Base-by-base conservation (phyloP, 2,113 vertebrate genomes). In the Erinaceus europaeus region DNA sequence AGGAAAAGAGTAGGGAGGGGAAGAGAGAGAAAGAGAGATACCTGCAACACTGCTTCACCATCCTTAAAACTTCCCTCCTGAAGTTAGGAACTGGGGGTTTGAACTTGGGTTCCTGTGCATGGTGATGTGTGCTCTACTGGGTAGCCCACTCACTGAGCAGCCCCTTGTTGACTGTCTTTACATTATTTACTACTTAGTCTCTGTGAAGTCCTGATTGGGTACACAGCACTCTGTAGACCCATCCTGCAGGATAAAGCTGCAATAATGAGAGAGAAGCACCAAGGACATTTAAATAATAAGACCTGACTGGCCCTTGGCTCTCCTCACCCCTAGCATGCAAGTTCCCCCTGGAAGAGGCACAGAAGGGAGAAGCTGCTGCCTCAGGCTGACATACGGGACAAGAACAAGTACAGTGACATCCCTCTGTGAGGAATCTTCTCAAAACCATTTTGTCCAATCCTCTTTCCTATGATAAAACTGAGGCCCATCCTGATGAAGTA, bases 141-240 rank as follows among this genome's bases (percentile, higher is more conserved):
- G n/a, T n/a, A n/a, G n/a, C n/a, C n/a, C n/a, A n/a, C n/a, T n/a
- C n/a, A n/a, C n/a, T n/a, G n/a, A n/a, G n/a, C n/a, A n/a, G n/a
- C n/a, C n/a, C n/a, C n/a, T n/a, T 27, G 7, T 52, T 20, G 25
- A 34, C 2, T 32, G 15, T 64, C 38, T 40, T 40, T n/a, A 17
- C 13, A 1, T 50, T 12, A n/a, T 61, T 67, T 20, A n/a, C 50
- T 67, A 0, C 9, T 29, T 14, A 38, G 18, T 46, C 10, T 65
- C 50, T 71, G 36, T 20, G 32, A 23, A 29, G 25, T 57, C 38
- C 29, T 27, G n/a, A n/a, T 9, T 10, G 12, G 81, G 57, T 27
- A 0, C 2, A 59, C 15, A 50, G 13, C 12, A 1, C 25, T 14
- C 1, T 1, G 4, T 9, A 21, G 18, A 9, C 12, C 17, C 29